Conservation (phyloP, 2,797 vertebrate genomes). For the Sebastes matsubarae region DNA sequence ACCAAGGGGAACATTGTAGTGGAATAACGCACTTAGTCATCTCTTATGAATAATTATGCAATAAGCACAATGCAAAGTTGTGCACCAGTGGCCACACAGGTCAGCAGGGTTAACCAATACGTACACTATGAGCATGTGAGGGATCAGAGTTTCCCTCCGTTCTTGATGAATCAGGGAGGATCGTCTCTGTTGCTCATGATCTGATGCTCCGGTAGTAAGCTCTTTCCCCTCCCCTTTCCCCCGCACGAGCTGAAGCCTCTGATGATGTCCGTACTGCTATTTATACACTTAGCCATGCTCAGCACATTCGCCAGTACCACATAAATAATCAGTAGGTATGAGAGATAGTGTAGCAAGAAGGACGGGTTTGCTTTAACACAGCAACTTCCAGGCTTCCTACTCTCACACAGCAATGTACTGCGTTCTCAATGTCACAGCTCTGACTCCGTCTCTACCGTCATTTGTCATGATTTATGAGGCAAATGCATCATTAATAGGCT, state of each 20-base stretch:
- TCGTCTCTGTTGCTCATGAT: constrained; percentile 60
- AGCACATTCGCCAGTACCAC: constrained; percentile 72
- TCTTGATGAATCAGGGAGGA: constrained; percentile 69
- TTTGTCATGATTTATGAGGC: constrained; percentile 10
- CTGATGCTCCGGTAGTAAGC: constrained; percentile 64
- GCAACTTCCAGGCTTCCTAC: constrained; percentile 40
- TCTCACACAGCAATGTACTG: constrained; percentile 1
- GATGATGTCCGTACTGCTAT: constrained; percentile 74
- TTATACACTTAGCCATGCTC: constrained; percentile 73
- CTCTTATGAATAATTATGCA: constrained; percentile 45
- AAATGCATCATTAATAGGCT: constrained; percentile 15
- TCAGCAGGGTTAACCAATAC: constrained; percentile 24
- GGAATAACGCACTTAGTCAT: constrained; percentile 49
- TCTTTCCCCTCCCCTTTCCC: constrained; percentile 23
- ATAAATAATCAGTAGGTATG: constrained; percentile 73
- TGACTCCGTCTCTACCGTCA: neutral
- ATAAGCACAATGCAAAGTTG: constrained; percentile 26
- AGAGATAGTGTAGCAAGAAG: constrained; percentile 38
- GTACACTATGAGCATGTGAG: constrained; percentile 11
- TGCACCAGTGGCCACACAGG: constrained; percentile 34
- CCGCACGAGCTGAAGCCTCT: constrained; percentile 51
- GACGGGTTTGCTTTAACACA: constrained; percentile 50
- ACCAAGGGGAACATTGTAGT: constrained; percentile 33
- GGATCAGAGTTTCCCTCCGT: constrained; percentile 49
- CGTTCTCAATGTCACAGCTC: neutral